phyloP scores from a whole-genome alignment of 92 coral and sea anemone genomes.

The Porites divaricata region DNA sequence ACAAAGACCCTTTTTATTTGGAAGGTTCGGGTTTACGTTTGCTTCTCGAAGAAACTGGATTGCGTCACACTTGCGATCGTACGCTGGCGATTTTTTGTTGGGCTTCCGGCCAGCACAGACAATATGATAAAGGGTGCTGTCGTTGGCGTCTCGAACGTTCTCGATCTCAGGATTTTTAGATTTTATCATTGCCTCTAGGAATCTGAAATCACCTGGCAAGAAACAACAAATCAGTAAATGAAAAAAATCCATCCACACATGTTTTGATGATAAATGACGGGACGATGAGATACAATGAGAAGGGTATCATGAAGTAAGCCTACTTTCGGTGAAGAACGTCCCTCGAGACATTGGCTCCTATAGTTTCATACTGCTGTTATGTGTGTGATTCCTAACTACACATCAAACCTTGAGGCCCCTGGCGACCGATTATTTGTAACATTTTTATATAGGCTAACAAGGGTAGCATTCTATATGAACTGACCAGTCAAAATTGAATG shows the following conservation, averaged over 20 bases:
- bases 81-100: conserved; percentile 10
- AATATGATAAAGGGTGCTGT: conserved; percentile 62
- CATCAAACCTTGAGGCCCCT: no score
- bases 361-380: no score
- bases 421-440: no score
- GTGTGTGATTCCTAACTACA: no score
- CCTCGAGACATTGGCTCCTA: no score
- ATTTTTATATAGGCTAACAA: no score
- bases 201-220: conserved; percentile 43
- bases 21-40: conserved; percentile 62
- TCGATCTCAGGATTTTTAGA: conserved; percentile 42
- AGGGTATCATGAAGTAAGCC: background rate
- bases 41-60: conserved; percentile 58
- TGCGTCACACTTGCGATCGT: conserved; percentile 46
- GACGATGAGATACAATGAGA: background rate
- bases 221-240: background rate
- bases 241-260: background rate
- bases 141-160: conserved; percentile 51
- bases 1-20: conserved; percentile 36
- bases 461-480: no score
- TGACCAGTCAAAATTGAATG: no score
- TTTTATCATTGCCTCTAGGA: conserved; percentile 50
- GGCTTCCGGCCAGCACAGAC: conserved; percentile 37
- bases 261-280: background rate
- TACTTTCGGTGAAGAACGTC: no score